phyloP scores from a whole-genome alignment of 2,888 invertebrate species.

The Stenodera caucasica region DNA sequence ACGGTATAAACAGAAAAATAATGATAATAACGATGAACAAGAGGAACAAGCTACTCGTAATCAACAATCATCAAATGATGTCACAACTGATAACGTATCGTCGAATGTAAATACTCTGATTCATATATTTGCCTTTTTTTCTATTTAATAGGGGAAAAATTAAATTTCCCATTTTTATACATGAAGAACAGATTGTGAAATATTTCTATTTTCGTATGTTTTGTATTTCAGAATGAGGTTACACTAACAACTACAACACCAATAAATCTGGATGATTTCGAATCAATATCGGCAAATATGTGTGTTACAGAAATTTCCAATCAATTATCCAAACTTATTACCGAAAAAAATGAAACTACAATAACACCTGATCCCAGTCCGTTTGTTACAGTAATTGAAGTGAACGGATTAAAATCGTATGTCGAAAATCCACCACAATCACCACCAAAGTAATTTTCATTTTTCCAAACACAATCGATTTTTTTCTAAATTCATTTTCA shows the following conservation, averaged over 20 bases:
- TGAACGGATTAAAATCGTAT: conserved; percentile 71
- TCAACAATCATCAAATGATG: conserved; percentile 33
- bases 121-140: background rate
- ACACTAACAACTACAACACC: conserved; percentile 31
- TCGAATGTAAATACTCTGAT: conserved; percentile 46
- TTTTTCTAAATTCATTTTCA: conserved; percentile 8
- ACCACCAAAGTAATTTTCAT: conserved; percentile 49
- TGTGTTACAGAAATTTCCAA: conserved; percentile 72
- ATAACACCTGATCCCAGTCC: conserved; percentile 60
- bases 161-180: too few relatives aligned
- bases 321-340: conserved; percentile 36
- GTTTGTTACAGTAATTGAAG: conserved; percentile 88
- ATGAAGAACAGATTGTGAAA: background rate
- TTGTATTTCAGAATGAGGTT: conserved; percentile 31
- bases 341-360: conserved; percentile 32
- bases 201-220: conserved; percentile 28
- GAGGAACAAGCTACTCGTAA: conserved; percentile 9
- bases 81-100: conserved; percentile 46
- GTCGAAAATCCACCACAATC: conserved; percentile 44
- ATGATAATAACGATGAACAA: conserved; percentile 49
- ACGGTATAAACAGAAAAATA: conserved; percentile 66
- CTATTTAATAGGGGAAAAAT: background rate
- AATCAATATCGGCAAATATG: conserved; percentile 60
- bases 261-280: conserved; percentile 42
- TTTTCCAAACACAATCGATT: background rate